Evolutionary conservation across 2,113 vertebrate genomes (phyloP), one percentile per base, ranked within the genome.

Genomic region (Cynopterus brachyotis): DNA sequence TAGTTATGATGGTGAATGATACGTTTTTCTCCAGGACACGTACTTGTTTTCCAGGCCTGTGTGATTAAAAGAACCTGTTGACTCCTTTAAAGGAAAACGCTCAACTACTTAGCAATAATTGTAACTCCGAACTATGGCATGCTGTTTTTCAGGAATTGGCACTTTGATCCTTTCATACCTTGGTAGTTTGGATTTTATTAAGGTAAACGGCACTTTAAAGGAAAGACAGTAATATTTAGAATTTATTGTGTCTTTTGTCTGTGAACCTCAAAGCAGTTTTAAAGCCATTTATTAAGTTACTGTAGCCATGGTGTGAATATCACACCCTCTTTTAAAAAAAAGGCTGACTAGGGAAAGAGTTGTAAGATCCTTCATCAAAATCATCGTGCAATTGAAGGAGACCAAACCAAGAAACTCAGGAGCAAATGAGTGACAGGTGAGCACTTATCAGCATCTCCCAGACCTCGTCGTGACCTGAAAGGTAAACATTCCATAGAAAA

Each of bases 211-310:
- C 45, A 95, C 30, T 67, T 94, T 70, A 96, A 95, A 89, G 55
- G 35, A 57, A 93, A 80, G 32, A 93, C 84, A 95, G 55, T 9
- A 93, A 78, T 73, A 90, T 55, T 96, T 92, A 83, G 64, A 28
- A 89, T 89, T 93, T 84, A 81, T 45, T 95, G 32, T 32, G 9
- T 45, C 72, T 96, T 97, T 97, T 91, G 93, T 89, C 55, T 89
- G 53, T 53, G 81, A 95, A 78, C n/a, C 84, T 95, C 60, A 88
- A 91, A 93, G 84, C 20, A 72, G 11, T 96, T 88, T 88, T 76
- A 91, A 95, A 79, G 55, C 70, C 76, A 95, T 95, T 89, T 92
- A 79, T 95, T 95, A 96, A 94, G 42, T 90, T 80, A 40, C 50
- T 60, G 6, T 79, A 89, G 37, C 53, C 59, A 53, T 47, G 47